phyloP scores from a whole-genome alignment of 2,113 vertebrate species.

The Callaeas wilsoni region DNA sequence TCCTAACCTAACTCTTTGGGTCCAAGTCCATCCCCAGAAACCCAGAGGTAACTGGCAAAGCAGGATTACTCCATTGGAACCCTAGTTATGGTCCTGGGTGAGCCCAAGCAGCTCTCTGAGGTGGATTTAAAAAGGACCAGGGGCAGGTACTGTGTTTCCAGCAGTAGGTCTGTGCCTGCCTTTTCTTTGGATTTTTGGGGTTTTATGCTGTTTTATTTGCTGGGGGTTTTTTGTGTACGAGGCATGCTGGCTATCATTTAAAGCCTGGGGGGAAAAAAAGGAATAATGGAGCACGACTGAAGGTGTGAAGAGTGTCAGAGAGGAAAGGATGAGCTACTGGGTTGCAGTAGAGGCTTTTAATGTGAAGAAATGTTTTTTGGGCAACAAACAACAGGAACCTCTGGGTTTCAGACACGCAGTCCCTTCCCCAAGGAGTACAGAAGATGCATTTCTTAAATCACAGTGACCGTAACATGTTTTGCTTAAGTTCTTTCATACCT shows the following conservation, averaged over 20 bases:
- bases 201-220: neutral
- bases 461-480: neutral
- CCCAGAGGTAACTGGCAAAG: neutral
- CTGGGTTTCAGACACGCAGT: neutral
- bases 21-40: neutral
- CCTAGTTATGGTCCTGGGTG: neutral
- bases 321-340: neutral
- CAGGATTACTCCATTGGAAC: neutral
- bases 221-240: neutral
- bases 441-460: neutral
- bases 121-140: neutral
- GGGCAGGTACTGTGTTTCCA: accelerated
- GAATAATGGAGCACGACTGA: neutral
- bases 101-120: neutral
- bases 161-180: accelerated
- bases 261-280: neutral
- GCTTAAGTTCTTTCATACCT: neutral
- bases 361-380: neutral
- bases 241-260: too few relatives aligned
- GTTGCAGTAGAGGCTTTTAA: neutral
- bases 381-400: neutral
- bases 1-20: neutral
- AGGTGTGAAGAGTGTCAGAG: neutral
- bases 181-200: neutral
- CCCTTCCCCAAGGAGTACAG: neutral